Percentiles rank a stretch among this genome's conserved stretches.
Conservation (phyloP, 2,797 vertebrate species). For the Myotis vivesi region DNA sequence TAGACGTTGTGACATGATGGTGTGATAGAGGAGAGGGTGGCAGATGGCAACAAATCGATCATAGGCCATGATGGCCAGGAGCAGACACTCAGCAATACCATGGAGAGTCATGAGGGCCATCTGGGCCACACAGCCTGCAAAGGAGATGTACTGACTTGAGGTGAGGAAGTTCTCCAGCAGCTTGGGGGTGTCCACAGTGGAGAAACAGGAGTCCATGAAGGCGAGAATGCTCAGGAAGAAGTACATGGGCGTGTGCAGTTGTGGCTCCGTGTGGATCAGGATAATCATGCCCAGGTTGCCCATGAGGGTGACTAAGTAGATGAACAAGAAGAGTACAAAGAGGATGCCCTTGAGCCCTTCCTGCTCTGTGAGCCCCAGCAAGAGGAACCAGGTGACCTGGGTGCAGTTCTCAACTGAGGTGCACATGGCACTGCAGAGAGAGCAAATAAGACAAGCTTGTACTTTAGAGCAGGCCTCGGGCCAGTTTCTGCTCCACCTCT, state of each 20-base stretch:
- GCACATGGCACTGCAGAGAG: not conserved
- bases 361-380: not conserved
- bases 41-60: conserved; percentile 4
- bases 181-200: not conserved
- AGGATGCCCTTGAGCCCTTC: not conserved
- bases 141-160: not conserved
- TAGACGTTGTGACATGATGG: not conserved
- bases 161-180: conserved; percentile 41
- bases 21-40: conserved; percentile 27
- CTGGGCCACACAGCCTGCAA: not conserved
- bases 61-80: conserved; percentile 32
- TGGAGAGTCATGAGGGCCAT: not conserved
- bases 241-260: conserved; percentile 33
- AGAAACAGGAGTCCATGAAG: conserved; percentile 40
- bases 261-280: not conserved
- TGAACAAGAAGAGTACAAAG: not conserved
- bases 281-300: conserved; percentile 27
- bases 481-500: not conserved
- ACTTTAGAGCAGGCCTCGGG: not conserved
- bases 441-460: not conserved
- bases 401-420: not conserved
- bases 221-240: conserved; percentile 33
- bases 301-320: not conserved
- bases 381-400: not conserved
- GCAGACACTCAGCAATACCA: not conserved